Evolutionary conservation across 2,888 invertebrate species (phyloP).

Genomic region (Coelopa pilipes): DNA sequence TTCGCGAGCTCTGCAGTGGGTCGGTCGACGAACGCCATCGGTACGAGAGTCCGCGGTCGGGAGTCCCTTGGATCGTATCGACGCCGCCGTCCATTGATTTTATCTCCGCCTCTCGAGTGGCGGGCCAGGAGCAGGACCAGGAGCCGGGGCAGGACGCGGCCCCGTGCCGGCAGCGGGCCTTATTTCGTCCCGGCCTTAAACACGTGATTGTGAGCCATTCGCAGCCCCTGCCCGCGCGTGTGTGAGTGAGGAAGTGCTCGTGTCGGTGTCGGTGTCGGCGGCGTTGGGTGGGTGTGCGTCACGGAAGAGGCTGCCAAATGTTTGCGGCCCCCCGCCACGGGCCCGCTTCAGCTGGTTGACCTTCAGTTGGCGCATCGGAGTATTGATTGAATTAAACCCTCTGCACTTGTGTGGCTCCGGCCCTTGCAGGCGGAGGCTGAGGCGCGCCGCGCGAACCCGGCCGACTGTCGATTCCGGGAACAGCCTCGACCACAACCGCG

Average conservation of each 20-base stretch:
- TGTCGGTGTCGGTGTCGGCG: not conserved
- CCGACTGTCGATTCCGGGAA: no score
- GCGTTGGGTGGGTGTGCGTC: not conserved
- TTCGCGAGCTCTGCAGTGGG: slow-evolving; percentile 4
- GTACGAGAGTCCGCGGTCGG: not conserved
- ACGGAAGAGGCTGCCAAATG: not conserved
- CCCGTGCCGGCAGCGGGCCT: no score
- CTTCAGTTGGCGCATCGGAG: slow-evolving; percentile 2
- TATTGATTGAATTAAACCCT: slow-evolving; percentile 1
- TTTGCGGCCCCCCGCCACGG: not conserved
- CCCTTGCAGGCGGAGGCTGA: no score
- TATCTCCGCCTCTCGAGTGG: slow-evolving; percentile 9
- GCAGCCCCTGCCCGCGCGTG: no score
- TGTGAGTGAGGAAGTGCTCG: not conserved
- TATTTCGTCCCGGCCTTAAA: not conserved
- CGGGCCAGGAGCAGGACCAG: no score
- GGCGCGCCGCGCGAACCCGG: no score
- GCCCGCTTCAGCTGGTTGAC: not conserved
- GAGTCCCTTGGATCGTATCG: not conserved
- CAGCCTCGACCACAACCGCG: no score
- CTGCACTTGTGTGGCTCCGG: not conserved
- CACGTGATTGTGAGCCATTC: not conserved
- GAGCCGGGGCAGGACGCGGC: no score
- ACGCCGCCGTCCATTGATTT: slow-evolving; percentile 14
- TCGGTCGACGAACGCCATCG: slow-evolving; percentile 4